phyloP scores from a whole-genome alignment of 2,113 vertebrate species.

The Nestor notabilis region DNA sequence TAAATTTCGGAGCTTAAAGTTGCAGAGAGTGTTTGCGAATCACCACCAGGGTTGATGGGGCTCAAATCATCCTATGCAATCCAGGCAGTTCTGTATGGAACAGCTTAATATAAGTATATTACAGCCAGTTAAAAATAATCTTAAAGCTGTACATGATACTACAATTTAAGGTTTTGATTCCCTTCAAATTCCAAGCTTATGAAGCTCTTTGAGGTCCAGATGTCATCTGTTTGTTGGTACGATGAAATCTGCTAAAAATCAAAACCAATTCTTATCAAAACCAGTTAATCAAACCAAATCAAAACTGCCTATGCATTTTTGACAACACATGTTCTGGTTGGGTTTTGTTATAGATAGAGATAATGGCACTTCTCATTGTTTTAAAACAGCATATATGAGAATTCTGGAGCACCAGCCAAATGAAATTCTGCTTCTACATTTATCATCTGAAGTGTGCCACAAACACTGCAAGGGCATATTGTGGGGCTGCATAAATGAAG shows the following conservation, averaged over 20 bases:
- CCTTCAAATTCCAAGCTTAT: neutral
- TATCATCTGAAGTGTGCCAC: neutral
- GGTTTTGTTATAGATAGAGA: neutral
- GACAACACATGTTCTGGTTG: neutral
- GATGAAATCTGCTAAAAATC: neutral
- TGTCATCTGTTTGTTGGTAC: neutral
- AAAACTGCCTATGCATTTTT: neutral
- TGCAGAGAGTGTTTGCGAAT: neutral
- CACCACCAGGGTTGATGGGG: neutral
- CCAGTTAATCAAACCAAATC: neutral
- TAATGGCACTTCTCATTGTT: neutral
- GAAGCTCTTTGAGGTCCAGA: neutral
- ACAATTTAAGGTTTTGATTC: neutral
- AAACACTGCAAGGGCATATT: neutral
- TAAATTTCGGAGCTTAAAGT: neutral
- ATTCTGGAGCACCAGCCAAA: neutral
- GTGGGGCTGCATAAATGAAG: neutral
- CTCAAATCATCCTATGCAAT: neutral
- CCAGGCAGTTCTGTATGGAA: neutral
- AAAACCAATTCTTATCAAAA: neutral
- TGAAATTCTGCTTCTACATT: neutral
- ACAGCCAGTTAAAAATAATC: slow-evolving; percentile 3
- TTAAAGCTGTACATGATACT: neutral
- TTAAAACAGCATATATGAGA: neutral
- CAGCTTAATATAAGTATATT: neutral